phyloP scores from a whole-genome alignment of 1,140 invertebrate species.

The Magallana gigas region DNA sequence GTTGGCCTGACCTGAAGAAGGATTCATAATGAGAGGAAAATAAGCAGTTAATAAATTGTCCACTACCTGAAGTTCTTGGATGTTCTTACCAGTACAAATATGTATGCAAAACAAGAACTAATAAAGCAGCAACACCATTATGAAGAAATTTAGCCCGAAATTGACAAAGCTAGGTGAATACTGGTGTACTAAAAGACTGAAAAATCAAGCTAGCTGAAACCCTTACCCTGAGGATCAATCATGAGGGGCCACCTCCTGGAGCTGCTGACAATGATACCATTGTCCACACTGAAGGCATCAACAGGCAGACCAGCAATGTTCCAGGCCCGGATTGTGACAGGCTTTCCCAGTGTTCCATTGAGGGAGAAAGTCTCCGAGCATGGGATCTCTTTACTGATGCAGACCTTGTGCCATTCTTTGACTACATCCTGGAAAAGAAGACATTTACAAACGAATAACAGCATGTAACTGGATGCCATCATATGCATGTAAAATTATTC shows the following conservation, averaged over 20 bases:
- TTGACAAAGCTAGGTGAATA: no score
- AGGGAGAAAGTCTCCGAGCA: slow-evolving; percentile 78
- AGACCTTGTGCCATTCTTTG: slow-evolving; percentile 74
- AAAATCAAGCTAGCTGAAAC: no score
- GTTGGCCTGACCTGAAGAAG: slow-evolving; percentile 77
- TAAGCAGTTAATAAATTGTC: not conserved
- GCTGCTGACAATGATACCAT: slow-evolving; percentile 79
- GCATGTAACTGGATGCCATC: no score
- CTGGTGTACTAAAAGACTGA: no score
- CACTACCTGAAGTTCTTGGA: no score
- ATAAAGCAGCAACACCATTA: not conserved
- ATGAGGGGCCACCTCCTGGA: slow-evolving; percentile 79
- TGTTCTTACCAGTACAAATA: not conserved
- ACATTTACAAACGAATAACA: no score
- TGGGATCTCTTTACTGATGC: slow-evolving; percentile 76
- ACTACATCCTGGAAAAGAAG: slow-evolving; percentile 69
- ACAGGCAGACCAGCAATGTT: slow-evolving; percentile 80
- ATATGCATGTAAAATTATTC: no score
- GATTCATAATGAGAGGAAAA: not conserved
- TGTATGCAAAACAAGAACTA: not conserved
- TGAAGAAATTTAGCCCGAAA: not conserved
- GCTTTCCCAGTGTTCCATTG: slow-evolving; percentile 77
- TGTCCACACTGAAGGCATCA: slow-evolving; percentile 79
- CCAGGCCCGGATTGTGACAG: slow-evolving; percentile 79
- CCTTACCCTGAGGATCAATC: slow-evolving; percentile 80